A percentile compares a stretch with the other conserved stretches of the same genome.
phyloP scores from a whole-genome alignment of 2,888 invertebrate species.

The Archaeoteleia sp. region DNA sequence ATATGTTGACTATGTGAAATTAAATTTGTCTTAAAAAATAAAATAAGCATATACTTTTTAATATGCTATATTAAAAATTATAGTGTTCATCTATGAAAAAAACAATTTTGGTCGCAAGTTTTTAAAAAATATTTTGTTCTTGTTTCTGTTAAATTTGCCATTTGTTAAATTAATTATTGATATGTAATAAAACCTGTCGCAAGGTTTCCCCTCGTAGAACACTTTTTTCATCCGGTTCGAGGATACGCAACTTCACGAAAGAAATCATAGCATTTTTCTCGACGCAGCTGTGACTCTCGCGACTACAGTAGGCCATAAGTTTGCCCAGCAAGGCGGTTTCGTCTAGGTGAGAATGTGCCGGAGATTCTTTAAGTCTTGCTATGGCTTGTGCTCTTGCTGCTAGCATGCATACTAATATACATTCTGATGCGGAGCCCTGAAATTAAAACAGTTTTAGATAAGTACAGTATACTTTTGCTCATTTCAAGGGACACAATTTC shows the following conservation, averaged over 20 bases:
- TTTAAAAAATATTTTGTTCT: no score
- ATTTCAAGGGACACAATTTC: no score
- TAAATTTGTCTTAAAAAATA: no score
- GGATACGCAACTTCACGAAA: constrained; percentile 91
- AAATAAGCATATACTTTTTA: no score
- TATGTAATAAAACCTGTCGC: constrained; percentile 81
- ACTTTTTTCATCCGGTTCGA: constrained; percentile 90
- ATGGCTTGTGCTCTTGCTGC: constrained; percentile 94
- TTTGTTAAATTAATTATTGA: no score
- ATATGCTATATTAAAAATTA: no score
- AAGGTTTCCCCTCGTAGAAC: constrained; percentile 87
- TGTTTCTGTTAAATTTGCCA: no score
- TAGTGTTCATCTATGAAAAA: no score
- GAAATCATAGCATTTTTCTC: constrained; percentile 96
- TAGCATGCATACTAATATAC: constrained; percentile 92
- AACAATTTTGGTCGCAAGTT: no score
- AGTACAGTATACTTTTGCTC: no score
- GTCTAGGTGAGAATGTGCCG: constrained; percentile 88
- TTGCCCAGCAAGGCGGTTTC: constrained; percentile 93
- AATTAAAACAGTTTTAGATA: no score
- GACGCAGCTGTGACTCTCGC: constrained; percentile 93
- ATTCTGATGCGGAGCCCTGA: constrained; percentile 97
- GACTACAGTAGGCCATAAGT: constrained; percentile 94
- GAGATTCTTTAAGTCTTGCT: constrained; percentile 84
- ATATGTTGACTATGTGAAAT: no score